Evolutionary conservation across 2,113 vertebrate genomes (phyloP).

Genomic region (Amphiprion ocellaris): DNA sequence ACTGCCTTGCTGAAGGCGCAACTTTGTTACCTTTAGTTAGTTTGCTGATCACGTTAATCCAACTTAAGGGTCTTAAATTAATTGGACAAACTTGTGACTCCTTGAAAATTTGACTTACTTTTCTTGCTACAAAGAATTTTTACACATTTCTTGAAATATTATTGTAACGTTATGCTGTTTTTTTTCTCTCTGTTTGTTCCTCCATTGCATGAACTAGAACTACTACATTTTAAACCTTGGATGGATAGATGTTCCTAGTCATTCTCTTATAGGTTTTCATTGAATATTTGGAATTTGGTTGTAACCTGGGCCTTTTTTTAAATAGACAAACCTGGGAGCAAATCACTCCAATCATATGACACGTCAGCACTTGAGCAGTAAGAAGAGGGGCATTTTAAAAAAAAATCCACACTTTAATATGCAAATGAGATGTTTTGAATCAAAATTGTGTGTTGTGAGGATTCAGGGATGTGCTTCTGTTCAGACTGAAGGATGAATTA

Average conservation of each 20-base stretch:
- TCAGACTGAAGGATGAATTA: not conserved
- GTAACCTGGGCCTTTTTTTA: not conserved
- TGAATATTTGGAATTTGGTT: not conserved
- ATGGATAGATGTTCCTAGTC: not conserved
- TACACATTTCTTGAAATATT: too few species aligned
- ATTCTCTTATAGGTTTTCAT: not conserved
- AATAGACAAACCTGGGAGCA: slow-evolving; percentile 1
- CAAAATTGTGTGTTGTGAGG: not conserved
- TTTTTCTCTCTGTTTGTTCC: too few species aligned
- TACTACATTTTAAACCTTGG: not conserved
- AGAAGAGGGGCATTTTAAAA: not conserved
- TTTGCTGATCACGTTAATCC: slow-evolving; percentile 21
- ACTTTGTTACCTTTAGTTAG: slow-evolving; percentile 12
- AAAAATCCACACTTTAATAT: too few species aligned
- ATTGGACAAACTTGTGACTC: not conserved
- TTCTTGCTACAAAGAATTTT: too few species aligned
- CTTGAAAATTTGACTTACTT: not conserved
- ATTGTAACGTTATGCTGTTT: too few species aligned
- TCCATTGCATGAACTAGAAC: too few species aligned
- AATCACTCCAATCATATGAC: not conserved
- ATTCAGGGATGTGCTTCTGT: not conserved
- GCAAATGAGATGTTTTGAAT: not conserved
- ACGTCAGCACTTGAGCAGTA: slow-evolving; percentile 15
- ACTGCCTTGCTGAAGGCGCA: slow-evolving; percentile 7
- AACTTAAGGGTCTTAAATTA: slow-evolving; percentile 4